Percentiles rank a stretch among this genome's conserved stretches.
phyloP scores from a whole-genome alignment of 2,113 vertebrate genomes.

The Xiphorhynchus elegans region DNA sequence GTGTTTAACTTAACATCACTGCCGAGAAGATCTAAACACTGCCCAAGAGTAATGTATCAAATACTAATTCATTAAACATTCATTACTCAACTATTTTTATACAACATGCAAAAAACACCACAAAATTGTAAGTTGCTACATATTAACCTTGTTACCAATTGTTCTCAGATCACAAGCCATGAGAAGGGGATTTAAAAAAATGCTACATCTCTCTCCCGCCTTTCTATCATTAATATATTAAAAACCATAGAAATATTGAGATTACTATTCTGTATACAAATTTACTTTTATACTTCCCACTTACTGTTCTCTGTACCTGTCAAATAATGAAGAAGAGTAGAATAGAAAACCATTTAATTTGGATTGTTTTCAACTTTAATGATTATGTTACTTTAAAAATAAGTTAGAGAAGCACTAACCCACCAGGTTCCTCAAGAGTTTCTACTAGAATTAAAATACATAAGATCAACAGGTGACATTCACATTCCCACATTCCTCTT shows the following conservation, averaged over 20 bases:
- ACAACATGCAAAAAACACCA: background rate
- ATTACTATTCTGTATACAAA: background rate
- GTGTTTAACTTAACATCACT: background rate
- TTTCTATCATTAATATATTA: background rate
- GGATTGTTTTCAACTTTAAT: background rate
- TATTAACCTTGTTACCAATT: background rate
- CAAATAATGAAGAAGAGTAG: background rate
- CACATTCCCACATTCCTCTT: background rate
- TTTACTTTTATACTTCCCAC: background rate
- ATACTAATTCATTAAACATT: background rate
- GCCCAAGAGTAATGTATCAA: background rate
- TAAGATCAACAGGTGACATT: background rate
- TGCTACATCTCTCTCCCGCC: background rate
- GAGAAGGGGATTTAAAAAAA: background rate
- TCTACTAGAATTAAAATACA: background rate
- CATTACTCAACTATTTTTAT: conserved; percentile 17
- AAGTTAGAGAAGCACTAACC: background rate
- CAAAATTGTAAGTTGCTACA: background rate
- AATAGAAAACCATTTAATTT: background rate
- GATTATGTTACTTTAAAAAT: background rate
- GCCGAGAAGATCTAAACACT: background rate
- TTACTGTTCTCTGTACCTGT: background rate
- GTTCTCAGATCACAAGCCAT: background rate
- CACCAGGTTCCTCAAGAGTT: background rate
- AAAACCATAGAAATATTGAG: background rate